Conservation (phyloP, 2,797 vertebrate species). For the Sciurus vulgaris region DNA sequence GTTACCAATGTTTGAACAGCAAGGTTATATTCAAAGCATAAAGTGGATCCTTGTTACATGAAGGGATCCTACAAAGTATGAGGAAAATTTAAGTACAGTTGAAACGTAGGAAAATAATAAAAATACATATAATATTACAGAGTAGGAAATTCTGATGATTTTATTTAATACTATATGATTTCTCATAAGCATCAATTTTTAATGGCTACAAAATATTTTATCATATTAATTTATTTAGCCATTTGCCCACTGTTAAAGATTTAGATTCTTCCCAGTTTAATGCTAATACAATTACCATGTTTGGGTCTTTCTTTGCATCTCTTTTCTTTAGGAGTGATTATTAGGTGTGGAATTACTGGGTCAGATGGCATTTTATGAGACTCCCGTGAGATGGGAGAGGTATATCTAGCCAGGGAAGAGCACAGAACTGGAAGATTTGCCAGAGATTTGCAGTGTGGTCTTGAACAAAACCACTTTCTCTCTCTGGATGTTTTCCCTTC, state of each 20-base stretch:
- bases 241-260: not conserved
- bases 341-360: not conserved
- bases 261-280: slow-evolving; percentile 14
- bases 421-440: not conserved
- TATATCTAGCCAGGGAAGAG: not conserved
- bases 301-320: not conserved
- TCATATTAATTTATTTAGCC: not conserved
- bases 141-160: slow-evolving; percentile 17
- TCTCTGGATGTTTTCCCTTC: not conserved
- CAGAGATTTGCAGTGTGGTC: not conserved
- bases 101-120: not conserved
- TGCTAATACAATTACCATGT: not conserved
- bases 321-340: not conserved
- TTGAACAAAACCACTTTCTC: not conserved
- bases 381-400: not conserved
- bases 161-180: not conserved
- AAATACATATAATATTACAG: not conserved
- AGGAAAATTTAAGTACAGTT: slow-evolving; percentile 18
- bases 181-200: not conserved
- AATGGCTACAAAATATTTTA: not conserved
- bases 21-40: too few species aligned
- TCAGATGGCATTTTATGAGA: not conserved
- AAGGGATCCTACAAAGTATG: too few species aligned
- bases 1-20: too few species aligned
- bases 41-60: too few species aligned